phyloP scores from a whole-genome alignment of 2,797 vertebrate species.

The Pseudochirops corinnae region DNA sequence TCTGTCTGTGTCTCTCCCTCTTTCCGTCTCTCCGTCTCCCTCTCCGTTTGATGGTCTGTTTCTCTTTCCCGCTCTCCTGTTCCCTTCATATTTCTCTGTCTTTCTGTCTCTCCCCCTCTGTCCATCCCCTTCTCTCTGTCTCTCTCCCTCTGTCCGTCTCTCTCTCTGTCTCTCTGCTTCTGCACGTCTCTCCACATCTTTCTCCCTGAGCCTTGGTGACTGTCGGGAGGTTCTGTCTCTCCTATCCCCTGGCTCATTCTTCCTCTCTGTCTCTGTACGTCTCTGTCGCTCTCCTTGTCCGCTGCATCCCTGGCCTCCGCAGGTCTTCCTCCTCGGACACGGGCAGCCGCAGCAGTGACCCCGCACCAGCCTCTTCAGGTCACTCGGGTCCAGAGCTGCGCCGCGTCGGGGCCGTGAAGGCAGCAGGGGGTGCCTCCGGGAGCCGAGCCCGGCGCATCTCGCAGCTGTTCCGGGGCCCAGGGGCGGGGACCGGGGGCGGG shows the following conservation, averaged over 20 bases:
- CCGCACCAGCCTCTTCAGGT: conserved; percentile 67
- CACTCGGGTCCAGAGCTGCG: conserved; percentile 86
- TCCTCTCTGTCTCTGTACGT: background rate
- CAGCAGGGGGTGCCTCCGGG: conserved; percentile 77
- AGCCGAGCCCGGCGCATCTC: conserved; percentile 93
- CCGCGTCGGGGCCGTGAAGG: conserved; percentile 87
- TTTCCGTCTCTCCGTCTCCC: background rate
- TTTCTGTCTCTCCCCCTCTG: too few relatives aligned
- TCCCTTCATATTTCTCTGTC: too few relatives aligned
- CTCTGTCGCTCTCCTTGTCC: too few relatives aligned
- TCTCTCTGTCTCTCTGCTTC: conserved; percentile 14
- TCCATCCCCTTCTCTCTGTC: background rate
- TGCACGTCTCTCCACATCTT: conserved; percentile 44
- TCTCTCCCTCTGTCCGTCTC: too few relatives aligned
- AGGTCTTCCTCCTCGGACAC: conserved; percentile 85
- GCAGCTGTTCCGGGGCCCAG: conserved; percentile 89
- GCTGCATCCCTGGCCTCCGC: conserved; percentile 65
- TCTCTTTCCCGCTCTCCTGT: background rate
- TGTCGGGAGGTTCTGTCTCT: background rate
- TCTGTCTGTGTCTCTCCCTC: background rate
- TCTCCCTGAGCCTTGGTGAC: background rate
- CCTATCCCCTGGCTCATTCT: background rate
- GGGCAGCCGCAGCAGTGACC: conserved; percentile 83
- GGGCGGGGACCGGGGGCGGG: conserved; percentile 70
- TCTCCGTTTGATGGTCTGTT: too few relatives aligned